Percentiles rank a stretch among this genome's conserved stretches.
Evolutionary conservation across 2,888 invertebrate genomes (phyloP).

Genomic region (Ectropis crepuscularia): DNA sequence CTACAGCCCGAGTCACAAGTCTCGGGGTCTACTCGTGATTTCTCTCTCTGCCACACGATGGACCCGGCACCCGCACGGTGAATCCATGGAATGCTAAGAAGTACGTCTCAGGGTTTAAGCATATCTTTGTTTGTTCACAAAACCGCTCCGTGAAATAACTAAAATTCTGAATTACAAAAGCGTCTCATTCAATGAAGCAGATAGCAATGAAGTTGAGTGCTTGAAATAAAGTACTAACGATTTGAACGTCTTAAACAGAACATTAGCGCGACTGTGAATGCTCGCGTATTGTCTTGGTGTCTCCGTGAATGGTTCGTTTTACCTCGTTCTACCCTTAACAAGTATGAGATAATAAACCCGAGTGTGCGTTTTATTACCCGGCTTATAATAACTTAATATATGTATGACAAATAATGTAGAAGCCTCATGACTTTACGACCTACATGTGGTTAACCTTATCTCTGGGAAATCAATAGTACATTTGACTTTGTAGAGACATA

Average conservation of each 20-base stretch:
- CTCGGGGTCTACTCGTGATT: too few relatives aligned
- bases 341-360: slow-evolving; percentile 46
- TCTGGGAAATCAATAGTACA: slow-evolving; percentile 20
- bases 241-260: slow-evolving; percentile 44
- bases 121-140: slow-evolving; percentile 27
- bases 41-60: too few relatives aligned
- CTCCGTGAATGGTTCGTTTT: slow-evolving; percentile 43
- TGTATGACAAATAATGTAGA: slow-evolving; percentile 45
- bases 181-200: slow-evolving; percentile 41
- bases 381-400: slow-evolving; percentile 47
- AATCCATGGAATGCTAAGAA: too few relatives aligned
- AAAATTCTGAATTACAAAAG: slow-evolving; percentile 36
- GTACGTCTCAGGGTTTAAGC: slow-evolving; percentile 26
- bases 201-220: slow-evolving; percentile 43
- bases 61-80: too few relatives aligned
- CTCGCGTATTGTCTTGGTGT: slow-evolving; percentile 45
- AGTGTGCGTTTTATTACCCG: slow-evolving; percentile 49
- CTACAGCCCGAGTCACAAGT: too few relatives aligned
- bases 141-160: slow-evolving; percentile 22
- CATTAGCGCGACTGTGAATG: slow-evolving; percentile 45
- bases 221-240: slow-evolving; percentile 45
- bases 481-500: slow-evolving; percentile 8
- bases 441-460: slow-evolving; percentile 25
- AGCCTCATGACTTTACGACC: slow-evolving; percentile 39
- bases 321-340: slow-evolving; percentile 42